Conservation (phyloP, 2,797 vertebrate species). For the Schizopygopsis pylzovi region DNA sequence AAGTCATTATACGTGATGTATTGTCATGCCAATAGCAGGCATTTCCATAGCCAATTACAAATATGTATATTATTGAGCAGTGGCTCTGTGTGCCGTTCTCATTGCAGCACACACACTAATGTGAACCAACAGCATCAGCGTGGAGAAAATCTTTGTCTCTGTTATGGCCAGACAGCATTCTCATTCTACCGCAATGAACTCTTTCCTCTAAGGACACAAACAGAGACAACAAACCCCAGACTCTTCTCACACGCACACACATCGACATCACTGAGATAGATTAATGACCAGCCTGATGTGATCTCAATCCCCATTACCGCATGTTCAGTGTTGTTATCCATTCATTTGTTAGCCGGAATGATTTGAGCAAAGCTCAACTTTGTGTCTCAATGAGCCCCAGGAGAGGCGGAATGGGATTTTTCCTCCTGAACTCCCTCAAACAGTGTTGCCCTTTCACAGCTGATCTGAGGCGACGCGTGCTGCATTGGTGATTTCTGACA, state of each 20-base stretch:
- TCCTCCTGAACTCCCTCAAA: slow-evolving; percentile 47
- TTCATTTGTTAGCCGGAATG: slow-evolving; percentile 63
- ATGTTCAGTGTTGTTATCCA: slow-evolving; percentile 57
- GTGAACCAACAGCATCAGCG: neutral
- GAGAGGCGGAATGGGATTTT: slow-evolving; percentile 46
- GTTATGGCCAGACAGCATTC: slow-evolving; percentile 42
- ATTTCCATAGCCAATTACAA: slow-evolving; percentile 36
- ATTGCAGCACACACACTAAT: slow-evolving; percentile 7
- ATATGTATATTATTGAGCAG: slow-evolving; percentile 58
- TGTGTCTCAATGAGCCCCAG: slow-evolving; percentile 8
- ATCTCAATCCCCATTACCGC: slow-evolving; percentile 54
- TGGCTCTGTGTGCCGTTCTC: slow-evolving; percentile 32
- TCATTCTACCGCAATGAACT: slow-evolving; percentile 39
- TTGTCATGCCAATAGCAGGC: neutral
- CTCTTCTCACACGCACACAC: slow-evolving; percentile 32
- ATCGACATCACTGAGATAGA: slow-evolving; percentile 42
- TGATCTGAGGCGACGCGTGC: slow-evolving; percentile 14
- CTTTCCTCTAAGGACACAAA: slow-evolving; percentile 35
- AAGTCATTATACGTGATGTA: slow-evolving; percentile 39
- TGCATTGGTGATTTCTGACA: neutral
- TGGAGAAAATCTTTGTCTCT: slow-evolving; percentile 45
- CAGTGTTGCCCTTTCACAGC: slow-evolving; percentile 56
- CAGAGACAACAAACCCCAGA: slow-evolving; percentile 29
- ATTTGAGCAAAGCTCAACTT: slow-evolving; percentile 57
- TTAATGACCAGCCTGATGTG: slow-evolving; percentile 50